A percentile compares a stretch with the other conserved stretches of the same genome.
These are phyloP conservation scores for Papilio polytes DNA, from an alignment of 1,140 invertebrate species.

Conservation along the genomic window DNA sequence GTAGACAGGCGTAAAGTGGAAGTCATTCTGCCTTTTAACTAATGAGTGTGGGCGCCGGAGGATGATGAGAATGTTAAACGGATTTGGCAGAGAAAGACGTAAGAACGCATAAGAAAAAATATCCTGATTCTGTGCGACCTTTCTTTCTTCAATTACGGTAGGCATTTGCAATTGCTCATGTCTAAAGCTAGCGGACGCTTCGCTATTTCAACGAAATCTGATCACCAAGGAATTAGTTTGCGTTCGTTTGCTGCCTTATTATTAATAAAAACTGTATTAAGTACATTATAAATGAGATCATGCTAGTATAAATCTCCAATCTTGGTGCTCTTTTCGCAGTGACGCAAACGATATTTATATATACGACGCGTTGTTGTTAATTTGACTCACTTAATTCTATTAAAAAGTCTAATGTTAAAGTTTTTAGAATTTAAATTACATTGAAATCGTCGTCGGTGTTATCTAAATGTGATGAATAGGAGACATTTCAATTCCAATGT, in stretches of 20 bases:
- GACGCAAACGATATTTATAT: not conserved
- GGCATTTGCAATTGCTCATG: no score
- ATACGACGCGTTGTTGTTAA: not conserved
- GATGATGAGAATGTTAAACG: no score
- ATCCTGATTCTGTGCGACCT: no score
- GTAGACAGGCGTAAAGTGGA: no score
- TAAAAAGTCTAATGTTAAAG: conserved; percentile 27
- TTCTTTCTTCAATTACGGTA: no score
- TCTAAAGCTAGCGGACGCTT: no score
- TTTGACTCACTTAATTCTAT: conserved; percentile 4
- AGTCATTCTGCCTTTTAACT: no score
- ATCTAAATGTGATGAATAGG: conserved; percentile 26
- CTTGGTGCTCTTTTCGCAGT: not conserved
- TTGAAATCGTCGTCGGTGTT: not conserved
- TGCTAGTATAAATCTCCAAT: not conserved
- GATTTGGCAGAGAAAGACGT: no score
- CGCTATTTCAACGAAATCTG: no score
- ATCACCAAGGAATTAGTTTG: no score
- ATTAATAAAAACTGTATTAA: not conserved
- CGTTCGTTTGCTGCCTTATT: not conserved
- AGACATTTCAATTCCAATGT: conserved; percentile 24
- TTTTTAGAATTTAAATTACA: conserved; percentile 12
- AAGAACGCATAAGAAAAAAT: no score
- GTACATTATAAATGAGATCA: not conserved
- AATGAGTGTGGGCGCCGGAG: no score